phyloP scores from a whole-genome alignment of 2,113 vertebrate species.

The Trichechus manatus region DNA sequence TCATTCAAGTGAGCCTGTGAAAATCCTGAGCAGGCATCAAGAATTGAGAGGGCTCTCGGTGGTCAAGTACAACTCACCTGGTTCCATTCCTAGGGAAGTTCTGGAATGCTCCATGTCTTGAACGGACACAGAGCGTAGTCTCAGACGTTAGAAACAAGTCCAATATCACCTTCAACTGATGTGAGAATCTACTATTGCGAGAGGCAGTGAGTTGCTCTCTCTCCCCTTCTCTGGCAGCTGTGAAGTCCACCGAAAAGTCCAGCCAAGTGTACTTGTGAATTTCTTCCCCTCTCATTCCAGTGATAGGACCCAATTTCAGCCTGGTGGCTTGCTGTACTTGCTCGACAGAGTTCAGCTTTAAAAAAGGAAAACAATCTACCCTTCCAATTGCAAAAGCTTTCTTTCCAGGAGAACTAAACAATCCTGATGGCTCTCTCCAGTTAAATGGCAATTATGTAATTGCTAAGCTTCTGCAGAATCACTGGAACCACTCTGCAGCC shows the following conservation, averaged over 20 bases:
- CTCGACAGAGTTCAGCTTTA: conserved; percentile 70
- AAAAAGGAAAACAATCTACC: conserved; percentile 74
- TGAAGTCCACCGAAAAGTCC: conserved; percentile 43
- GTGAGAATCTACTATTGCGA: neutral
- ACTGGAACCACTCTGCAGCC: conserved; percentile 78
- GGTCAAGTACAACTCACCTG: neutral
- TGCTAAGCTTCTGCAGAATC: conserved; percentile 83
- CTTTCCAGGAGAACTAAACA: conserved; percentile 79
- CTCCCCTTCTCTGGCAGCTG: neutral
- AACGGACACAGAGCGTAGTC: neutral
- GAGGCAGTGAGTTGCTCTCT: neutral
- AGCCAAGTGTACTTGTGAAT: conserved; percentile 66
- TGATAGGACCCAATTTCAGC: conserved; percentile 49
- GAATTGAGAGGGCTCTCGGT: conserved; percentile 63
- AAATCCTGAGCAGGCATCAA: conserved; percentile 68
- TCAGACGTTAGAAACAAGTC: conserved; percentile 1
- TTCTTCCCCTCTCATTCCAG: conserved; percentile 40
- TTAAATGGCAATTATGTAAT: conserved; percentile 84
- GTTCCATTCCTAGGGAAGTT: conserved; percentile 44
- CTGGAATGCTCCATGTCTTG: conserved; percentile 44
- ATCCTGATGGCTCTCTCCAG: conserved; percentile 77
- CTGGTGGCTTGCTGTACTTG: neutral
- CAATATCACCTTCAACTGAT: neutral
- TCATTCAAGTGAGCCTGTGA: conserved; percentile 72
- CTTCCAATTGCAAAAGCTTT: conserved; percentile 59